These are phyloP conservation scores for Odocoileus virginianus DNA, from an alignment of 2,113 vertebrate species.

Conservation along the genomic window DNA sequence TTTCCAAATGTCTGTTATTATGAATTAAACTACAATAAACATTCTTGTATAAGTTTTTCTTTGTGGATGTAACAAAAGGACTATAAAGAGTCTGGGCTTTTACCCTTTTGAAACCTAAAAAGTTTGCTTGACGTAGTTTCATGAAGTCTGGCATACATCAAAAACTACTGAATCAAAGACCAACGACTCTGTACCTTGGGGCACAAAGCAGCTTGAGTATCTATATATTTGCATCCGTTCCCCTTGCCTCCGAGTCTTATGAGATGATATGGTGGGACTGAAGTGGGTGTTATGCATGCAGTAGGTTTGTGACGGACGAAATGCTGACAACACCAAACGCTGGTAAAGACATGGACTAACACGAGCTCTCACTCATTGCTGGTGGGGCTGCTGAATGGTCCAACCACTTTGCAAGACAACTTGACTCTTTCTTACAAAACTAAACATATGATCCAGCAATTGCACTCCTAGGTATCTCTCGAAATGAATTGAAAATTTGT, in stretches of 20 bases:
- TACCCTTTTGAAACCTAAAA: neutral
- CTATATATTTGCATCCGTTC: neutral
- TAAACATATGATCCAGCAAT: neutral
- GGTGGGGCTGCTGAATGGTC: neutral
- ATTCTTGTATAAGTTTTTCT: neutral
- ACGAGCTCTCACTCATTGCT: neutral
- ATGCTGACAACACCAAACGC: neutral
- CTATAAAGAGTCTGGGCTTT: neutral
- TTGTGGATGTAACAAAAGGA: neutral
- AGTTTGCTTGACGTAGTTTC: neutral
- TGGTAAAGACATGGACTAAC: neutral
- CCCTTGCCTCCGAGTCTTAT: neutral
- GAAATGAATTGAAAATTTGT: neutral
- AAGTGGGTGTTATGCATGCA: neutral
- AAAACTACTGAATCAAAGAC: neutral
- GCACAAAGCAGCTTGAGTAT: neutral
- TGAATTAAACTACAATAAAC: neutral
- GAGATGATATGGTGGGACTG: neutral
- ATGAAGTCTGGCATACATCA: neutral
- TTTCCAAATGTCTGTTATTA: neutral
- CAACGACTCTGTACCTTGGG: neutral
- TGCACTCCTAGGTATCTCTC: neutral
- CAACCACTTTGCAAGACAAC: neutral
- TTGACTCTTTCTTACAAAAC: neutral
- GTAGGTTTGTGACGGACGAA: too few species aligned